Evolutionary conservation across 2,888 invertebrate genomes (phyloP).

Genomic region (Drosophila kokeensis): DNA sequence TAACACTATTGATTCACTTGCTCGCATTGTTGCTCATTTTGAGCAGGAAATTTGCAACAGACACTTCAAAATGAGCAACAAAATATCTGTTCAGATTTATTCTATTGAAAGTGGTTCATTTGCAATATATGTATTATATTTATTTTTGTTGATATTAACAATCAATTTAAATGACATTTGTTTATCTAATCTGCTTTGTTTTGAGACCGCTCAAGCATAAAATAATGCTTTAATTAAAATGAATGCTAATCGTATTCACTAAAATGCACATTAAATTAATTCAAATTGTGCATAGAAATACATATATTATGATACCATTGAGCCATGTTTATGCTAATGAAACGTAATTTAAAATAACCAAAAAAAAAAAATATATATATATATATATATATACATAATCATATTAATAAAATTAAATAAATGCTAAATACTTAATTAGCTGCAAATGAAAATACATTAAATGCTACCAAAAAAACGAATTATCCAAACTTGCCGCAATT

Average conservation of each 20-base stretch:
- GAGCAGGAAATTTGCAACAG: slow-evolving; percentile 19
- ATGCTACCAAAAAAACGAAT: not conserved
- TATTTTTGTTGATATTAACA: not conserved
- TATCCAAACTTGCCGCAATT: slow-evolving; percentile 18
- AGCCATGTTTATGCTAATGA: not conserved
- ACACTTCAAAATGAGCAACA: slow-evolving; percentile 12
- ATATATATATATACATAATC: not conserved
- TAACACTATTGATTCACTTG: not conserved
- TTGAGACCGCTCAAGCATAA: not conserved
- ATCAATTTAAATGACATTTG: not conserved
- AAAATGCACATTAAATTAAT: slow-evolving; percentile 22
- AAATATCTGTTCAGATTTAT: slow-evolving; percentile 13
- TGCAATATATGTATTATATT: slow-evolving; percentile 6
- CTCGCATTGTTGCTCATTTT: slow-evolving; percentile 24
- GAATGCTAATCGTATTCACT: slow-evolving; percentile 2
- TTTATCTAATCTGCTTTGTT: slow-evolving; percentile 20
- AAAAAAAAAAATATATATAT: not conserved
- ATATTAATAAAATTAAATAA: not conserved
- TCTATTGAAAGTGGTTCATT: not conserved
- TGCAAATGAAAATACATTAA: not conserved
- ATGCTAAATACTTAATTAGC: not conserved
- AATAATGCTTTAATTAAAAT: slow-evolving; percentile 15
- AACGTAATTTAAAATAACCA: not conserved
- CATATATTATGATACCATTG: not conserved
- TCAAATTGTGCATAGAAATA: not conserved